phyloP scores from a whole-genome alignment of 1,140 invertebrate species.

The Atopsyche davidsoni region DNA sequence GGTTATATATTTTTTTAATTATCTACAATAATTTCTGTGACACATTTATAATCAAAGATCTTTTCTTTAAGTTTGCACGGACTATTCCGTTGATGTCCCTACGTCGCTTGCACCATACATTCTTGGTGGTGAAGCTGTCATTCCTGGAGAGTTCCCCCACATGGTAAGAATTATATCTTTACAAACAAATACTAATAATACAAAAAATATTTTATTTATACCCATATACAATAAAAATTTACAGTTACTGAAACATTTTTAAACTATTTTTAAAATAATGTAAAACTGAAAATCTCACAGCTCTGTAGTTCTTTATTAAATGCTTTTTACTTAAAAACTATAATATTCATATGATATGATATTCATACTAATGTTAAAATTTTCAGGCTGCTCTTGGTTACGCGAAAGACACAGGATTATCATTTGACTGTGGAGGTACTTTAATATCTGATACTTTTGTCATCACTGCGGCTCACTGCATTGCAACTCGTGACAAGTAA shows the following conservation, averaged over 20 bases:
- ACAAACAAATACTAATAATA: neutral
- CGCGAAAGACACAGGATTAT: slow-evolving; percentile 25
- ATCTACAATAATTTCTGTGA: too few relatives aligned
- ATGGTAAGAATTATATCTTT: slow-evolving; percentile 37
- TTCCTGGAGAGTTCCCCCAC: slow-evolving; percentile 44
- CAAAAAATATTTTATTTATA: neutral
- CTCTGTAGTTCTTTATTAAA: too few relatives aligned
- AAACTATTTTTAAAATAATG: too few relatives aligned
- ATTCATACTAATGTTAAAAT: neutral
- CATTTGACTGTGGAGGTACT: slow-evolving; percentile 36
- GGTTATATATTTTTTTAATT: too few relatives aligned
- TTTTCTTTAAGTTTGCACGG: slow-evolving; percentile 34
- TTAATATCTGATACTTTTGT: slow-evolving; percentile 35
- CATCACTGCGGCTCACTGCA: slow-evolving; percentile 40
- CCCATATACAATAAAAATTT: too few relatives aligned
- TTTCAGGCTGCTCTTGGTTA: slow-evolving; percentile 36
- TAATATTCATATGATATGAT: too few relatives aligned
- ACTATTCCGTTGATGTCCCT: slow-evolving; percentile 30
- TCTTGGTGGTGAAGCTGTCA: slow-evolving; percentile 38
- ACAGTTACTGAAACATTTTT: too few relatives aligned
- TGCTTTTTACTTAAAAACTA: too few relatives aligned
- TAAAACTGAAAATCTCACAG: too few relatives aligned
- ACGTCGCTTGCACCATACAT: slow-evolving; percentile 35
- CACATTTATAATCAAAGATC: too few relatives aligned
- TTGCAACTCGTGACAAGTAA: slow-evolving; percentile 33